Evolutionary conservation across 2,113 vertebrate genomes (phyloP).

Genomic region (Hypanus sabinus): DNA sequence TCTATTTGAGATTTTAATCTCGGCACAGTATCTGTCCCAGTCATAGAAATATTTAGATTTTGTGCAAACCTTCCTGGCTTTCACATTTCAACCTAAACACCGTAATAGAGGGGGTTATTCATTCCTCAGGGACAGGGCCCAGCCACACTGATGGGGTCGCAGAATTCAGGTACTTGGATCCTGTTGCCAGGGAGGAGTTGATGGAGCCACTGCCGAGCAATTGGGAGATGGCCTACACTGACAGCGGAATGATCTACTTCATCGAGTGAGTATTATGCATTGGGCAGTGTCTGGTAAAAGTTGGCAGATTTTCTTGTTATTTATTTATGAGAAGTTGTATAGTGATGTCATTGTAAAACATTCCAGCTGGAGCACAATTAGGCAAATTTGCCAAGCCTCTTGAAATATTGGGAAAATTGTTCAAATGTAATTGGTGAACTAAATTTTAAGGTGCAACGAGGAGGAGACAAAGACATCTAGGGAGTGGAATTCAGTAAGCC

Average conservation of each 20-base stretch:
- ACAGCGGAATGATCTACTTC: conserved; percentile 95
- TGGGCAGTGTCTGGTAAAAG: not conserved
- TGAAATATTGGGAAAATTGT: not conserved
- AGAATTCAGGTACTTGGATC: conserved; percentile 73
- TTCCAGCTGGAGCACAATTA: no score
- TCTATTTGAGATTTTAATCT: not conserved
- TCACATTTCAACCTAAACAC: not conserved
- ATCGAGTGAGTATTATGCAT: conserved; percentile 78
- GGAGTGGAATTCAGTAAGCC: not conserved
- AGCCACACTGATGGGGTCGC: conserved; percentile 78
- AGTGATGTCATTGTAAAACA: not conserved
- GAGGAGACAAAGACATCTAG: no score
- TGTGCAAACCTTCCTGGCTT: not conserved
- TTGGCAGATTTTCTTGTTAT: not conserved
- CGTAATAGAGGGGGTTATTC: not conserved
- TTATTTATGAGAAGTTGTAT: not conserved
- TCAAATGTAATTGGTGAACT: not conserved
- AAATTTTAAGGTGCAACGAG: not conserved
- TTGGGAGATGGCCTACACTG: conserved; percentile 98
- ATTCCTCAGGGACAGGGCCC: conserved; percentile 70
- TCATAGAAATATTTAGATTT: not conserved
- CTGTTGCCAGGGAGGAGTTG: conserved; percentile 75
- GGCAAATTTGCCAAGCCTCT: not conserved
- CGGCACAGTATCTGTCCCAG: not conserved
- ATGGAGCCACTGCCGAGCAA: conserved; percentile 84